Conservation (phyloP, 2,113 vertebrate genomes). For the Proterorhinus semilunaris region DNA sequence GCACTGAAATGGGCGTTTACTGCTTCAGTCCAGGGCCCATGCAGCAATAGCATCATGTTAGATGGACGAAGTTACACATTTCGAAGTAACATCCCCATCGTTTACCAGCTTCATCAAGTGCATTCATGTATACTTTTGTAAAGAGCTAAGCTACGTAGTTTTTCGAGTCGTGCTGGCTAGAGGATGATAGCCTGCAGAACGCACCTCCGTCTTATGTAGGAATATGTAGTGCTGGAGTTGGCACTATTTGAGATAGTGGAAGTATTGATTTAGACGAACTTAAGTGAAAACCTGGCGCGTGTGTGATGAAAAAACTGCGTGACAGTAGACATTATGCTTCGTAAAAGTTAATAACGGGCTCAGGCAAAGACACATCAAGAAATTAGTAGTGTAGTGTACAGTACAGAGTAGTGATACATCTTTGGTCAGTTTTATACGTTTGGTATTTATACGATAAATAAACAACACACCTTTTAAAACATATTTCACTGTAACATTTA, state of each 20-base stretch:
- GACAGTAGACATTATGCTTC: not conserved
- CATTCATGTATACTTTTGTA: not conserved
- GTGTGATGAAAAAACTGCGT: not conserved
- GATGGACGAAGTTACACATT: not conserved
- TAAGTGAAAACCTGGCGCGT: not conserved
- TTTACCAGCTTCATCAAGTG: not conserved
- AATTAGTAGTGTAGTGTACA: too few relatives aligned
- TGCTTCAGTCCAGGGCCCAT: slow-evolving; percentile 33
- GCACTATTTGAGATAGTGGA: not conserved
- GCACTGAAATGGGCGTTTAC: slow-evolving; percentile 74
- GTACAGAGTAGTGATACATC: not conserved
- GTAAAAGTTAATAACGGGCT: slow-evolving; percentile 6
- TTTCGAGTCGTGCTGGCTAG: slow-evolving; percentile 17
- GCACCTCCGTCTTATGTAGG: slow-evolving; percentile 18
- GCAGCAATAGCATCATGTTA: slow-evolving; percentile 2
- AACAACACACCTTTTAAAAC: too few relatives aligned
- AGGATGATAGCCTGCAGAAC: slow-evolving; percentile 30
- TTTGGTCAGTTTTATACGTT: not conserved
- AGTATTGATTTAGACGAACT: not conserved
- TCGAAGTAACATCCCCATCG: not conserved
- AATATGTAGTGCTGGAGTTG: slow-evolving; percentile 14
- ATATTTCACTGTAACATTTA: too few relatives aligned
- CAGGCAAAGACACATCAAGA: slow-evolving; percentile 1
- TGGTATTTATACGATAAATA: not conserved
- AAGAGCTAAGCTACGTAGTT: slow-evolving; percentile 9